Evolutionary conservation across 92 coral and sea anemone genomes (phyloP), one percentile per base, ranked within the genome.

Genomic region (Palythoa caribaeorum): DNA sequence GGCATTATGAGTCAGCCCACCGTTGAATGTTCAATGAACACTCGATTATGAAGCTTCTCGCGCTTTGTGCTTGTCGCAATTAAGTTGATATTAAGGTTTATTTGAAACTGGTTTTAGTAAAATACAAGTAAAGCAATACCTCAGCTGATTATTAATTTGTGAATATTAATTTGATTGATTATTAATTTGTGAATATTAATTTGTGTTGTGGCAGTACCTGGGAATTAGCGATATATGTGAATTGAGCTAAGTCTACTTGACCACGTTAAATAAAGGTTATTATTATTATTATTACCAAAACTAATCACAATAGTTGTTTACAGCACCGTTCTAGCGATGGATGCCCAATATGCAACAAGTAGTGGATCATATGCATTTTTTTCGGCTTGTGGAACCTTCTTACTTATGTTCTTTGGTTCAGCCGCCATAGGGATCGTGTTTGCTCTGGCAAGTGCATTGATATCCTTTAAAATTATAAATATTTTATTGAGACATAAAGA

Each of bases 391-490:
- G 94, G 98, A 21, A 88, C 94, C 79, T 97, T 97, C 86, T 89
- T 97, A n/a, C 83, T 94, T 47, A 97, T 97, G 99, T 97, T 97
- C 83, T 86, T 90, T 87, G 99, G 98, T 28, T 97, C 99, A 54
- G 99, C 99, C 16, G 95, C 91, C 38, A 93, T 97, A 78, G 99
- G 99, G 17, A 97, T 95, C 80, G 86, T 71, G n/a, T 97, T 95
- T 94, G 99, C 97, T 20, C 93, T 97, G 68, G 83, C 85, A 36
- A 97, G 99, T 94, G 99, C 99, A 53, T 85, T 97, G 84, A 96
- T 97, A 97, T 97, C 99, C 99, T 95, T 90, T 53, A 48, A 71
- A 39, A 57, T 44, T 15, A 37, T 59, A 35, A 36, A 17, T 9
- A 36, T 70, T 70, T 16, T 9, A 12, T 70, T 70, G 38, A 11